A percentile compares a stretch with the other conserved stretches of the same genome.
These are phyloP conservation scores for Neodon shergylaensis DNA, from an alignment of 2,113 vertebrate genomes.

Conservation along the genomic window DNA sequence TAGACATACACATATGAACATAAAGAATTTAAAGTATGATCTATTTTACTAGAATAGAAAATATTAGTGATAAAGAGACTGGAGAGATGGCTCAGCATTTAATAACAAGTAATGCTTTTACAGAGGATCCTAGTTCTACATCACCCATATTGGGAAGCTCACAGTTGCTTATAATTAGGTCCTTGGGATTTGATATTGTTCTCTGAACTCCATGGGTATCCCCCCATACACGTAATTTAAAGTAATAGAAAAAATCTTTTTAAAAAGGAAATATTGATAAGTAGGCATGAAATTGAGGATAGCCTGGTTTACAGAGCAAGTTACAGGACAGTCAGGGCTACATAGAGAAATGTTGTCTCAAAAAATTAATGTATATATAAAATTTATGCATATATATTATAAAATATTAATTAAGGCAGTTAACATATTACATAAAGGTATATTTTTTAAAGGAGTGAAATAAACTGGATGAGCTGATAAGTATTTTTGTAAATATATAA, in stretches of 20 bases:
- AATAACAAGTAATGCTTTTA: neutral
- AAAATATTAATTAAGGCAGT: neutral
- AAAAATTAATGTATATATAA: neutral
- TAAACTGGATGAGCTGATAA: constrained; percentile 29
- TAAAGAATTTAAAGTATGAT: constrained; percentile 35
- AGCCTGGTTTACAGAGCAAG: neutral
- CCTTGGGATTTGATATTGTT: neutral
- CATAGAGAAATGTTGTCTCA: neutral
- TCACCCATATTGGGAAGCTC: neutral
- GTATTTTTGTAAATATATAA: constrained; percentile 54
- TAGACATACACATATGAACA: neutral
- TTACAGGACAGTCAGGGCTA: neutral
- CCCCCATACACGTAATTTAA: neutral
- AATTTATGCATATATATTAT: neutral
- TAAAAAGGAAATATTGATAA: neutral
- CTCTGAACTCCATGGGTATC: neutral
- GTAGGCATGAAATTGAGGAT: constrained; percentile 1
- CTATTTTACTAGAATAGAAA: constrained; percentile 44
- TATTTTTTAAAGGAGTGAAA: neutral
- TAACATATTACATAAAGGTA: neutral
- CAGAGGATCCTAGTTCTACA: neutral
- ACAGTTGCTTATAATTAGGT: neutral
- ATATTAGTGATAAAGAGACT: neutral
- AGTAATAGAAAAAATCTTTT: neutral
- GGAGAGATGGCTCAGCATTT: neutral